These are phyloP conservation scores for Drosophila flavopinicola DNA, from an alignment of 2,888 invertebrate species.

Conservation along the genomic window DNA sequence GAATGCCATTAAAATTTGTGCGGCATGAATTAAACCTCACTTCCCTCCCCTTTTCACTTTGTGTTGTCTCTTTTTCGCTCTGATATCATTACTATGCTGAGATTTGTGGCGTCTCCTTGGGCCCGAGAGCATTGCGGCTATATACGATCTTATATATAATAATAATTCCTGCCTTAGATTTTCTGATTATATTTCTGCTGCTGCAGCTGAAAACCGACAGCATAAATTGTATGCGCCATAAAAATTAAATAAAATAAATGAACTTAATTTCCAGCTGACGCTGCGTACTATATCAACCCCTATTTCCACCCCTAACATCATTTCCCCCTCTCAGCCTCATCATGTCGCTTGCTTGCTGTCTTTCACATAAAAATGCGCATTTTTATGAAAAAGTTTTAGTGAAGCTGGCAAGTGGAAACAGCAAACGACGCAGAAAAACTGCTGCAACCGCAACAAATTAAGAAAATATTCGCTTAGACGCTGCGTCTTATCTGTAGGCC, in stretches of 20 bases:
- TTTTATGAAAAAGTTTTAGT: slow-evolving; percentile 44
- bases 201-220: slow-evolving; percentile 17
- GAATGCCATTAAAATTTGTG: slow-evolving; percentile 77
- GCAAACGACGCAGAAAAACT: slow-evolving; percentile 58
- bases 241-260: slow-evolving; percentile 53
- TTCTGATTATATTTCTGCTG: slow-evolving; percentile 6
- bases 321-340: no score
- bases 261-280: slow-evolving; percentile 49
- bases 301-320: no score
- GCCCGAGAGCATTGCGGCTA: no score
- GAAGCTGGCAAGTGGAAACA: slow-evolving; percentile 45
- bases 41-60: not conserved
- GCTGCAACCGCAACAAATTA: slow-evolving; percentile 66
- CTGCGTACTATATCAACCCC: not conserved
- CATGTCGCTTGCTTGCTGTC: not conserved
- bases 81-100: not conserved
- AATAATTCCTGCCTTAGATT: not conserved
- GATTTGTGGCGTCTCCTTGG: no score
- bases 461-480: slow-evolving; percentile 61
- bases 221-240: slow-evolving; percentile 39
- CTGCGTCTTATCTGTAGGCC: slow-evolving; percentile 57
- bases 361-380: slow-evolving; percentile 46
- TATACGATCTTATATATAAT: not conserved
- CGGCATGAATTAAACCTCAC: slow-evolving; percentile 28
- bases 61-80: not conserved